phyloP scores from a whole-genome alignment of 2,888 invertebrate genomes.

The Platycnemis pennipes region DNA sequence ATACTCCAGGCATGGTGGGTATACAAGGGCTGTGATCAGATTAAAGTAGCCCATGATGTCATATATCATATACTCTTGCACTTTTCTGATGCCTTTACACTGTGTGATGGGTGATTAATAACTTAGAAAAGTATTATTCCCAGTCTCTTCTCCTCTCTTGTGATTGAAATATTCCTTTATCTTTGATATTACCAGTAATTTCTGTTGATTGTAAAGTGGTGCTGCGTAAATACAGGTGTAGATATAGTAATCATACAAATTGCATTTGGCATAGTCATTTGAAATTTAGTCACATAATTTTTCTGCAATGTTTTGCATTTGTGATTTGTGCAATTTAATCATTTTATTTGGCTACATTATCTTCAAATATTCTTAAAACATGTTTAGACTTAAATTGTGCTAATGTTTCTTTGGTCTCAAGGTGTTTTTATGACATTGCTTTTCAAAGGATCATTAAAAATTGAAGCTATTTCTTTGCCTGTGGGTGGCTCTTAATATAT shows the following conservation, averaged over 20 bases:
- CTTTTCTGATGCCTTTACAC: neutral
- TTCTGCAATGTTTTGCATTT: neutral
- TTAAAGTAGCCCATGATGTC: neutral
- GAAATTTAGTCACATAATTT: neutral
- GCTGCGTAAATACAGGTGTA: neutral
- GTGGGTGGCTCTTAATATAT: neutral
- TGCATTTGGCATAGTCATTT: neutral
- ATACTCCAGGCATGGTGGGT: constrained; percentile 91
- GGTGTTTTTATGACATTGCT: neutral
- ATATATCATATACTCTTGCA: neutral
- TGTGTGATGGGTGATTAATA: neutral
- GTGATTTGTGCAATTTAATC: neutral
- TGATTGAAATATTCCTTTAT: neutral
- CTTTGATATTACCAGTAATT: neutral
- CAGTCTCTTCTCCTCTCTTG: neutral
- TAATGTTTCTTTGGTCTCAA: neutral
- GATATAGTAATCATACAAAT: neutral
- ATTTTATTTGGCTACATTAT: neutral
- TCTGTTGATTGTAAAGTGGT: neutral
- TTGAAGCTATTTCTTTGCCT: neutral
- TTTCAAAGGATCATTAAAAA: neutral
- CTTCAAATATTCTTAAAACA: neutral
- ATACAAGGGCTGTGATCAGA: constrained; percentile 51
- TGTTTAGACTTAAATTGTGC: neutral
- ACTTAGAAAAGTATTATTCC: neutral